Base-by-base conservation (phyloP, 1,140 invertebrate genomes). In the Drosophila ironensis region DNA sequence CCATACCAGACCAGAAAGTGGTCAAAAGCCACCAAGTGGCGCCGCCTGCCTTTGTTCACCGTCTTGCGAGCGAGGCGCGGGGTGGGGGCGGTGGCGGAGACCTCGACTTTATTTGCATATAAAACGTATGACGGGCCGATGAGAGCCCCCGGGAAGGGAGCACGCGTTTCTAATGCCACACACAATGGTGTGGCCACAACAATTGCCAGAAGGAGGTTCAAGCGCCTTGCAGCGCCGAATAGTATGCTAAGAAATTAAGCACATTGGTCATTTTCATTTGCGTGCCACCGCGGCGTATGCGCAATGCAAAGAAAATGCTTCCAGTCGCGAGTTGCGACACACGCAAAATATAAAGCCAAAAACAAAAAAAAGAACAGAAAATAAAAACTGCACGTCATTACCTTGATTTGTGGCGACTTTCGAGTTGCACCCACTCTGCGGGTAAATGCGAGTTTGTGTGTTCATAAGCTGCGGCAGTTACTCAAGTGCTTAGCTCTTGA, bases 321-420 rank as follows among this genome's bases (percentile, higher is more conserved):
- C 16, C 40, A 57, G 33, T 52, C 52, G 28, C n/a, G 3, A 6
- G 2, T 35, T 38, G 48, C 66, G 78, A 72, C 72, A 66, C 69
- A 86, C 78, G 80, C 64, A 78, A 63, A 61, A 57, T n/a, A n/a
- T n/a, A n/a, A n/a, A n/a, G n/a, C n/a, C n/a, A n/a, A n/a, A n/a
- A n/a, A n/a, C n/a, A n/a, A n/a, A n/a, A n/a, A n/a, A n/a, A n/a
- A n/a, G n/a, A n/a, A n/a, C 14, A 17, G 1, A 52, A 60, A 42
- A 69, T 54, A 53, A 72, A 78, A 82, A 84, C 53, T 82, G 80
- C 74, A 86, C 60, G 80, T 86, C 81, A 86, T 86, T 86, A 86
- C 80, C 81, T 86, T 86, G 80, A 86, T 77, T 84, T 66, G 46
- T 68, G 53, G 33, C 60, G 33, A 46, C 52, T 38, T 71, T 54